Conservation (phyloP, 1,140 invertebrate genomes). For the Oncopodura yosiiana region DNA sequence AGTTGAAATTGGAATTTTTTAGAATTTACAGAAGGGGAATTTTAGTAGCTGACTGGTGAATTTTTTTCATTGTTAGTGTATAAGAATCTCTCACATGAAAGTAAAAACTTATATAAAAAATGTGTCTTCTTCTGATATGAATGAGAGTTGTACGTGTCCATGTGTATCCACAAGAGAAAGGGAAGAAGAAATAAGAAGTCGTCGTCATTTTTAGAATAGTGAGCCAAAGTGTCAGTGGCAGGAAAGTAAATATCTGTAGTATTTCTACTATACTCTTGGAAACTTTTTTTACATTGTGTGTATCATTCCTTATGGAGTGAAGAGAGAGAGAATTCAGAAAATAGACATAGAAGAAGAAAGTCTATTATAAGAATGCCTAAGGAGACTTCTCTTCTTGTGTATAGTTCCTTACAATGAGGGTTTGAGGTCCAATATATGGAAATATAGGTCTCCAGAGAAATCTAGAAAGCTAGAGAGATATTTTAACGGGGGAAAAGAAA, state of each 20-base stretch:
- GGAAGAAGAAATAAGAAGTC: conserved; percentile 2
- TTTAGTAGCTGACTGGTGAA: conserved; percentile 2
- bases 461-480: conserved; percentile 8
- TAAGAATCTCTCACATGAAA: conserved; percentile 7
- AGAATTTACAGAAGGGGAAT: background rate
- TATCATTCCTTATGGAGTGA: background rate
- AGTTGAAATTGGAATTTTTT: background rate
- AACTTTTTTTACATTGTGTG: background rate
- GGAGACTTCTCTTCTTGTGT: no score
- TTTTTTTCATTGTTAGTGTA: background rate
- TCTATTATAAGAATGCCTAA: conserved; percentile 14
- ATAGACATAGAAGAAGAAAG: background rate
- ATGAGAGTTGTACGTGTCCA: conserved; percentile 14
- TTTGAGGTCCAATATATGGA: conserved; percentile 25
- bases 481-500: conserved; percentile 10
- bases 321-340: background rate
- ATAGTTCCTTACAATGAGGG: no score
- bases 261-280: conserved; percentile 2
- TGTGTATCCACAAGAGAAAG: conserved; percentile 13
- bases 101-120: no score
- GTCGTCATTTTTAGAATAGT: background rate
- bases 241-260: no score
- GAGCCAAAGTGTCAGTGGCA: background rate
- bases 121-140: conserved; percentile 13
- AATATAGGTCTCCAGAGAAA: conserved; percentile 27